phyloP scores from a whole-genome alignment of 2,888 invertebrate genomes.

The Scaptomyza polygonia region DNA sequence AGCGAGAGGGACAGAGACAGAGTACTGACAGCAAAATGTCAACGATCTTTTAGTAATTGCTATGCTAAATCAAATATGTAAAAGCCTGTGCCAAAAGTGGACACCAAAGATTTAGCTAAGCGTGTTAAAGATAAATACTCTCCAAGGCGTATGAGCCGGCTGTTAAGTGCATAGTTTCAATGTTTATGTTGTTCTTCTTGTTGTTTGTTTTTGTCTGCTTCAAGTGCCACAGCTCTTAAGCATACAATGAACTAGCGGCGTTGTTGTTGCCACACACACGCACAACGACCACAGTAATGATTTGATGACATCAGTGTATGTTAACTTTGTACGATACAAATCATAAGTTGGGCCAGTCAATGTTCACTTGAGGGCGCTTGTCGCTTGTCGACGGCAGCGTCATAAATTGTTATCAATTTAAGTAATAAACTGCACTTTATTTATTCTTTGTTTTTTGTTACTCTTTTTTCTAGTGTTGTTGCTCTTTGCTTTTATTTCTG shows the following conservation, averaged over 20 bases:
- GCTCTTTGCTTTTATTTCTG: constrained; percentile 8
- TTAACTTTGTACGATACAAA: constrained; percentile 21
- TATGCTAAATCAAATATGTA: constrained; percentile 62
- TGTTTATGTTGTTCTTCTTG: constrained; percentile 35
- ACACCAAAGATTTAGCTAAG: constrained; percentile 43
- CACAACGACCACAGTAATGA: constrained; percentile 11
- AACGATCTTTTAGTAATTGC: constrained; percentile 55
- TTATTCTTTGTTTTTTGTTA: constrained; percentile 6
- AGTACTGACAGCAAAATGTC: constrained; percentile 52
- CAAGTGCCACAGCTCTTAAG: constrained; percentile 47
- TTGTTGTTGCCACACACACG: constrained; percentile 5
- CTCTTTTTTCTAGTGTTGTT: not conserved
- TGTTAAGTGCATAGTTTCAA: constrained; percentile 36
- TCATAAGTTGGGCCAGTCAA: constrained; percentile 20
- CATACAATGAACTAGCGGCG: constrained; percentile 60
- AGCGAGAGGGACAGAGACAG: not conserved
- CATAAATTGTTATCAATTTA: constrained; percentile 60
- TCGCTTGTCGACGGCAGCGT: constrained; percentile 8
- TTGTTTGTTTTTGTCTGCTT: constrained; percentile 24
- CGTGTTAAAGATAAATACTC: constrained; percentile 59
- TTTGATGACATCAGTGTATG: constrained; percentile 55
- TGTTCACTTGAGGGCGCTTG: constrained; percentile 20
- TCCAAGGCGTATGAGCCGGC: constrained; percentile 18
- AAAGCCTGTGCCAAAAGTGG: constrained; percentile 57
- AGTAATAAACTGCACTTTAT: constrained; percentile 58